A percentile compares a stretch with the other conserved stretches of the same genome.
Conservation (phyloP, 1,140 invertebrate genomes). For the Wasmannia auropunctata region DNA sequence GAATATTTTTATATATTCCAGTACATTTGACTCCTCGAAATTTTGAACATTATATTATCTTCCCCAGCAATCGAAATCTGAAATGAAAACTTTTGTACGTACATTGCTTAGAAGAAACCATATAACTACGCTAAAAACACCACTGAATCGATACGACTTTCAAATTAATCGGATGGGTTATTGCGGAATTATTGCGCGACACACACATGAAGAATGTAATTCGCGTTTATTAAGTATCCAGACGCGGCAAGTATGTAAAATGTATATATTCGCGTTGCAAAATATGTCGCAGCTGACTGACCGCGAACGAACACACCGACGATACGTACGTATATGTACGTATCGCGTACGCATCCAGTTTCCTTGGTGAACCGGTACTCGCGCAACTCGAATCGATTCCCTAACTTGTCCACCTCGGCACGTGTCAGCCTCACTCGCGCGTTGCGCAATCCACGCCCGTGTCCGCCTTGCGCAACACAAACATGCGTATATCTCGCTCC, state of each 20-base stretch:
- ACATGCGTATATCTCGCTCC: not conserved
- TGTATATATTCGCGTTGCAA: not conserved
- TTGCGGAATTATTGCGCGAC: not conserved
- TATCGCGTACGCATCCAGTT: constrained; percentile 25
- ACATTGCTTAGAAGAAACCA: not conserved
- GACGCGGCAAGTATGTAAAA: not conserved
- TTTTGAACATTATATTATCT: not conserved
- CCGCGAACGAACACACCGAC: not conserved
- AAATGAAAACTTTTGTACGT: not conserved
- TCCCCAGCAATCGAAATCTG: not conserved
- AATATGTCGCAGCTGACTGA: not conserved
- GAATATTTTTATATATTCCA: constrained; percentile 4
- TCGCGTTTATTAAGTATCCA: not conserved
- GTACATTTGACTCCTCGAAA: not conserved
- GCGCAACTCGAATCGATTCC: constrained; percentile 33
- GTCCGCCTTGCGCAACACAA: not conserved
- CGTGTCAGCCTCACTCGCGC: constrained; percentile 23
- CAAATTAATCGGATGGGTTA: not conserved
- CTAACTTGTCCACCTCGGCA: constrained; percentile 7
- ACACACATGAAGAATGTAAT: not conserved
- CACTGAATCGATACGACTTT: not conserved
- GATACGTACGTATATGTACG: not conserved
- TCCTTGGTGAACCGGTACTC: constrained; percentile 8
- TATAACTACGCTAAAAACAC: not conserved
- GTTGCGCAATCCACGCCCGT: constrained; percentile 18